phyloP scores from a whole-genome alignment of 2,888 invertebrate genomes.

The Noctua janthina region DNA sequence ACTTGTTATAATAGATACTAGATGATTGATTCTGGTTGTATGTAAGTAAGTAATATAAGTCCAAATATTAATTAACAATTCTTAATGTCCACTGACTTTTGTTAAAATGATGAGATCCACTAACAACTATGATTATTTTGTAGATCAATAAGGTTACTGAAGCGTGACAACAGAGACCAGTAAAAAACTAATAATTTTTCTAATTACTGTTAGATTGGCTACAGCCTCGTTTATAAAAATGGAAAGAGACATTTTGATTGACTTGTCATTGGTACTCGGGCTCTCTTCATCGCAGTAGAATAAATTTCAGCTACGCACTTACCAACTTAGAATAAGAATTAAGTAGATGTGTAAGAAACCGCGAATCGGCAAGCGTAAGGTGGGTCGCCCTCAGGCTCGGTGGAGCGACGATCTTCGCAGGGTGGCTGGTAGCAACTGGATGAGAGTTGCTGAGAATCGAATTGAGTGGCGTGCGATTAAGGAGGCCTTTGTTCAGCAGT shows the following conservation, averaged over 20 bases:
- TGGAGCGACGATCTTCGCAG: too few relatives aligned
- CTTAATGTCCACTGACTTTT: background rate
- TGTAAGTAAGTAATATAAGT: background rate
- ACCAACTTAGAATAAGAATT: background rate
- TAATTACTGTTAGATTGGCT: constrained; percentile 38
- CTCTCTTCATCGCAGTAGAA: background rate
- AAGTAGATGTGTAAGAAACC: background rate
- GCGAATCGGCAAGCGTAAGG: too few relatives aligned
- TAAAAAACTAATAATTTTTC: constrained; percentile 34
- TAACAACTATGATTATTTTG: background rate
- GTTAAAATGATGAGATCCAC: background rate
- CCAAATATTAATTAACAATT: background rate
- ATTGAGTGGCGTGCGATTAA: too few relatives aligned
- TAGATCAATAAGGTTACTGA: background rate
- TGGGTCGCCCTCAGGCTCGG: too few relatives aligned
- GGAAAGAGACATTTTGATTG: constrained; percentile 7
- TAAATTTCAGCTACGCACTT: background rate
- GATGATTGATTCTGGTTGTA: background rate
- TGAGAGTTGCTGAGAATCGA: too few relatives aligned
- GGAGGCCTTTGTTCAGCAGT: too few relatives aligned
- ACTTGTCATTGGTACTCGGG: constrained; percentile 13
- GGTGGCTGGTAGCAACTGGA: too few relatives aligned
- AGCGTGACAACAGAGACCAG: constrained; percentile 14
- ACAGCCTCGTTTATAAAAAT: constrained; percentile 23
- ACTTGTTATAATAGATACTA: background rate